phyloP scores from a whole-genome alignment of 1,140 invertebrate species.

The Aphaenogaster floridana region DNA sequence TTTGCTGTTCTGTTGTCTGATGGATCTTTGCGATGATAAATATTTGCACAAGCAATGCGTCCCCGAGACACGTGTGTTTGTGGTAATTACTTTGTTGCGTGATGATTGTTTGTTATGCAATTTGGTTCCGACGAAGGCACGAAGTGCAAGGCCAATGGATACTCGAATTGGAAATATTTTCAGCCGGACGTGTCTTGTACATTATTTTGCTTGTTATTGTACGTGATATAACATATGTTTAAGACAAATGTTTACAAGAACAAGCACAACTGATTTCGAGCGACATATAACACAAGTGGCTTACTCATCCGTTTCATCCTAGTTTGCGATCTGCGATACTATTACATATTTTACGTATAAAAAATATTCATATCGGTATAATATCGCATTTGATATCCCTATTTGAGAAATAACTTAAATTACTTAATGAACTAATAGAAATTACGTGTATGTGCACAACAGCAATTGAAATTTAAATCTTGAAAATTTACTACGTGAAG shows the following conservation, averaged over 20 bases:
- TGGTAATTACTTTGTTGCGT: conserved; percentile 60
- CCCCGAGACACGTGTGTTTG: conserved; percentile 53
- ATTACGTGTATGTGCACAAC: not conserved
- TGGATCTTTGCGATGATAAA: conserved; percentile 54
- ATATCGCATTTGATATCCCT: not conserved
- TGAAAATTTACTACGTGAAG: not conserved
- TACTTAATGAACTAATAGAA: not conserved
- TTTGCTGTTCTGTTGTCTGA: conserved; percentile 44
- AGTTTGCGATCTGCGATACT: not conserved
- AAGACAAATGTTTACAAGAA: conserved; percentile 23
- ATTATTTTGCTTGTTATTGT: conserved; percentile 12
- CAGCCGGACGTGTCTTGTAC: conserved; percentile 18
- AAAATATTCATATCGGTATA: not conserved
- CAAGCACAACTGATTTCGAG: not conserved
- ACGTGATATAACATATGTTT: conserved; percentile 29
- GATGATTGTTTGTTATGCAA: conserved; percentile 63
- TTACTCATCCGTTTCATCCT: not conserved
- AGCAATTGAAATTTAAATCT: not conserved
- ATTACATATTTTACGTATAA: not conserved
- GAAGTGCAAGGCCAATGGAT: conserved; percentile 45
- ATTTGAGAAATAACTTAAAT: not conserved
- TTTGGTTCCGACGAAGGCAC: conserved; percentile 38
- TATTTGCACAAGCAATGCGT: conserved; percentile 49
- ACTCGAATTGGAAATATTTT: conserved; percentile 56
- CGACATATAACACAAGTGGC: not conserved